Evolutionary conservation across 2,888 invertebrate genomes (phyloP).

Genomic region (Electrophaes corylata): DNA sequence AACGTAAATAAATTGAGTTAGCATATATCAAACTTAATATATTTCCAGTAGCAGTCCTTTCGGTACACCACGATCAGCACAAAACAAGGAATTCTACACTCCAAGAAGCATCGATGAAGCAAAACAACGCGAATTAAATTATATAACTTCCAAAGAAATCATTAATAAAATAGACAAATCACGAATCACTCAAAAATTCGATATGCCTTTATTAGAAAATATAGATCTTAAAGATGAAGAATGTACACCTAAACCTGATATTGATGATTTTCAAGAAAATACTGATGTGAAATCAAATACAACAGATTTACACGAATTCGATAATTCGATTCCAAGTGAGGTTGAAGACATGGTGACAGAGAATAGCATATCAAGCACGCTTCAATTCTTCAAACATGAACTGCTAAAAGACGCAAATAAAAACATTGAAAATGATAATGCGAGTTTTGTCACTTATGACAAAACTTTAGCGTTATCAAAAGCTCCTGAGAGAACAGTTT

Average conservation of each 20-base stretch:
- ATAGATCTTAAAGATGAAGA: conserved; percentile 8
- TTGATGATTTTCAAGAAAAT: background rate
- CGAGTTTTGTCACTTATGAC: conserved; percentile 4
- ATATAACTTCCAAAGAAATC: conserved; percentile 21
- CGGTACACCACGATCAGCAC: conserved; percentile 58
- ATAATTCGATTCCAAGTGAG: conserved; percentile 28
- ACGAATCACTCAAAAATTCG: conserved; percentile 14
- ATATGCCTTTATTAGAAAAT: conserved; percentile 33
- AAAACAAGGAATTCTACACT: conserved; percentile 56
- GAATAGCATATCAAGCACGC: conserved; percentile 22
- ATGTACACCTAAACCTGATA: background rate
- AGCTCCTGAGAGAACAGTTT: no score
- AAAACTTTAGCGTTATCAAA: background rate
- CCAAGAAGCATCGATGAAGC: conserved; percentile 47
- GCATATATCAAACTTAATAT: background rate
- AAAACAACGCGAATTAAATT: conserved; percentile 35
- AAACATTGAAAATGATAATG: conserved; percentile 14
- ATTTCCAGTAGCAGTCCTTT: conserved; percentile 65
- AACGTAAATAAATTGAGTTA: no score
- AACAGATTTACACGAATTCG: conserved; percentile 4
- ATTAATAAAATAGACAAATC: conserved; percentile 11
- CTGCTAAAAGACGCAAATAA: conserved; percentile 3
- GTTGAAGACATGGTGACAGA: conserved; percentile 28
- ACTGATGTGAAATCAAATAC: background rate
- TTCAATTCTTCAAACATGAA: conserved; percentile 18